Conservation (phyloP, 1,140 invertebrate species). For the Temnothorax nylanderi region DNA sequence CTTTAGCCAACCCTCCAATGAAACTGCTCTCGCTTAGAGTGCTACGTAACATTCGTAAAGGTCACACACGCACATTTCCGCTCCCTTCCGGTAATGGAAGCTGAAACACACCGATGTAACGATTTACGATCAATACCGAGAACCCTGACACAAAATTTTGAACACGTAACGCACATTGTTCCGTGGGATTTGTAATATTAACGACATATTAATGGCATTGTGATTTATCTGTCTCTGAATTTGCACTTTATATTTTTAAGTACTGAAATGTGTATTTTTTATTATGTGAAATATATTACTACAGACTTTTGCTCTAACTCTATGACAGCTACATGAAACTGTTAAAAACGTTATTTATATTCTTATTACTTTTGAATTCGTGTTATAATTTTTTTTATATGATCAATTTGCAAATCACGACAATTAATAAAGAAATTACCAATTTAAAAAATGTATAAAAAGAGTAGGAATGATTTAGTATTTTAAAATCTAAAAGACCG, state of each 20-base stretch:
- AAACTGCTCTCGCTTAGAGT: conserved; percentile 29
- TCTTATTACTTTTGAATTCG: neutral
- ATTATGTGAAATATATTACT: neutral
- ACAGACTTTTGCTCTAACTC: neutral
- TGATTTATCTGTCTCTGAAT: conserved; percentile 21
- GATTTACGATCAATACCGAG: conserved; percentile 22
- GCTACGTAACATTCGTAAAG: conserved; percentile 30
- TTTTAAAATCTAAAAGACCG: conserved; percentile 9
- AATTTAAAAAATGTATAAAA: neutral
- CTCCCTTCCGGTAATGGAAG: conserved; percentile 25
- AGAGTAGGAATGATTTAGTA: neutral
- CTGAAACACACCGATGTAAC: conserved; percentile 24
- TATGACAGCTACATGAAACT: neutral
- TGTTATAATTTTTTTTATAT: neutral
- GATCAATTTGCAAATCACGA: neutral
- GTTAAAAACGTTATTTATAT: neutral
- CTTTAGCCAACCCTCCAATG: conserved; percentile 38
- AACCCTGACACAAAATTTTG: conserved; percentile 17
- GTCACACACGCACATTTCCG: conserved; percentile 3
- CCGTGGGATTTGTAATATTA: neutral
- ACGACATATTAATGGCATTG: neutral
- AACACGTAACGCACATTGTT: neutral
- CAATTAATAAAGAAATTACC: neutral
- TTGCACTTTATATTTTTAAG: neutral
- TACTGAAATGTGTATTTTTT: neutral